Evolutionary conservation across 2,888 invertebrate species (phyloP).

Genomic region (Euplexia lucipara): DNA sequence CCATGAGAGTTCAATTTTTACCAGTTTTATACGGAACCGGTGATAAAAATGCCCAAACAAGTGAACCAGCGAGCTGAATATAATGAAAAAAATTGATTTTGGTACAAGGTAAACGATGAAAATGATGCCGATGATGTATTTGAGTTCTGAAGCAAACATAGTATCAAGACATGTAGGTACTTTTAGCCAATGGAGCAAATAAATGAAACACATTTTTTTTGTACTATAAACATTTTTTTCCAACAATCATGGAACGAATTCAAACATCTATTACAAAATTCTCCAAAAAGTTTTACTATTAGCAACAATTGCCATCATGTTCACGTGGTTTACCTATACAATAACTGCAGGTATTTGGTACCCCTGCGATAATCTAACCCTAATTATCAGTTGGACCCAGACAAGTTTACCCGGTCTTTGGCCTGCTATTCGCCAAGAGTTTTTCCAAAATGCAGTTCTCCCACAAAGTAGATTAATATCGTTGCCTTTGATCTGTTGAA

Average conservation of each 20-base stretch:
- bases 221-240: too few species aligned
- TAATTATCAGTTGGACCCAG: background rate
- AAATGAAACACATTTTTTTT: background rate
- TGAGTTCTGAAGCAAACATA: background rate
- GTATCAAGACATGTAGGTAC: background rate
- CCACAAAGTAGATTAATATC: slow-evolving; percentile 14
- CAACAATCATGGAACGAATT: too few species aligned
- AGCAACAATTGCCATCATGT: background rate
- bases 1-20: too few species aligned
- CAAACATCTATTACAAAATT: background rate
- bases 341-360: background rate
- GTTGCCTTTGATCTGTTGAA: slow-evolving; percentile 39
- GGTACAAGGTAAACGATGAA: background rate
- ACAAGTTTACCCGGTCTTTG: background rate
- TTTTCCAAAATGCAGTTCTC: slow-evolving; percentile 11
- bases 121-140: background rate
- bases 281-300: background rate
- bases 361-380: background rate
- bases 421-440: slow-evolving; percentile 5
- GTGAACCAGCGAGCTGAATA: slow-evolving; percentile 1
- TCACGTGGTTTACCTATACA: background rate
- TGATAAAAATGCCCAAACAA: too few species aligned
- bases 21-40: too few species aligned
- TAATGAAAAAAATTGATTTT: background rate
- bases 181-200: background rate